Percentiles rank a stretch among this genome's conserved stretches.
These are phyloP conservation scores for Neofelis nebulosa DNA, from an alignment of 2,113 vertebrate species.

Conservation along the genomic window DNA sequence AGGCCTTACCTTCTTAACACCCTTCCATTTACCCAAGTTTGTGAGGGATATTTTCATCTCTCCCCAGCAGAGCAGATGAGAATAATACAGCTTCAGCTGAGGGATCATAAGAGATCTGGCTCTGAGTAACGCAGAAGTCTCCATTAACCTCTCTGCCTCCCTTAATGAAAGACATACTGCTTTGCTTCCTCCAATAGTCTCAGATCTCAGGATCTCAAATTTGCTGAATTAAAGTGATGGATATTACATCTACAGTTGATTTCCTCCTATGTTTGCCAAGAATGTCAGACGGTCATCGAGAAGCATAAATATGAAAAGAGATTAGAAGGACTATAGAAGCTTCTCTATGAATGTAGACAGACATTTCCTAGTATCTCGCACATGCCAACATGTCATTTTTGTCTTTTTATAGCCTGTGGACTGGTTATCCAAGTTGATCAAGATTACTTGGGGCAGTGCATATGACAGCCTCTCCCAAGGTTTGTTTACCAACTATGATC, in stretches of 20 bases:
- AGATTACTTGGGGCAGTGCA: background rate
- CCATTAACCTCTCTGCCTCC: conserved; percentile 76
- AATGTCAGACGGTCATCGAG: conserved; percentile 69
- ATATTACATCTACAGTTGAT: conserved; percentile 72
- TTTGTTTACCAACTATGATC: background rate
- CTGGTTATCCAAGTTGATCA: conserved; percentile 7
- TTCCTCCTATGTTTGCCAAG: conserved; percentile 72
- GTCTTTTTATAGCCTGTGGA: conserved; percentile 40
- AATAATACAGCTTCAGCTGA: background rate
- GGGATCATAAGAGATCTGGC: conserved; percentile 46
- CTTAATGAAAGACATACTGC: conserved; percentile 78
- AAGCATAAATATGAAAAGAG: conserved; percentile 34
- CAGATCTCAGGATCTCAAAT: conserved; percentile 76
- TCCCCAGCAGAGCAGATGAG: conserved; percentile 42
- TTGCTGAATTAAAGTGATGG: conserved; percentile 70
- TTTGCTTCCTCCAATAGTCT: conserved; percentile 73
- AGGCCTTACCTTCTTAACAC: background rate
- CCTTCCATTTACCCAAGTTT: background rate
- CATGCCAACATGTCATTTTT: background rate
- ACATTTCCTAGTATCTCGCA: background rate
- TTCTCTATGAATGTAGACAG: background rate
- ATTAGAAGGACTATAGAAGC: conserved; percentile 39
- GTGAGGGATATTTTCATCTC: background rate
- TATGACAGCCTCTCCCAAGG: background rate
- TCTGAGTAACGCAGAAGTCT: conserved; percentile 64